Percentiles rank a stretch among this genome's conserved stretches.
These are phyloP conservation scores for Thysanoteuthis rhombus DNA, from an alignment of 2,888 invertebrate species.

Conservation along the genomic window DNA sequence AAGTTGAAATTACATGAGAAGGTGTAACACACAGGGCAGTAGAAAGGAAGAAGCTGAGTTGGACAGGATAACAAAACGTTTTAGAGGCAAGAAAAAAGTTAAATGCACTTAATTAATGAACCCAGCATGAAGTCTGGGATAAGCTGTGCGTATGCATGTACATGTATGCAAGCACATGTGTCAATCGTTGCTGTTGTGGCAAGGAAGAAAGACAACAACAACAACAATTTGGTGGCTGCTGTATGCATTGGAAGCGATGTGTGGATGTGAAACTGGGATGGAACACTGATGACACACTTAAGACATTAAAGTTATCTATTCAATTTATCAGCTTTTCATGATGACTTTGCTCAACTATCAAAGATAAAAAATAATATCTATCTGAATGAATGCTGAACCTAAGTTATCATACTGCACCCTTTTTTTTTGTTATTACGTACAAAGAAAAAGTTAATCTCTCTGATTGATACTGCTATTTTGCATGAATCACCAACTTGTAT, in stretches of 20 bases:
- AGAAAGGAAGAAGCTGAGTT: not conserved
- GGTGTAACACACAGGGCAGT: not conserved
- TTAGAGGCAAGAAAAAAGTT: not conserved
- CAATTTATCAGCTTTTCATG: not conserved
- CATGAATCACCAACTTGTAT: not conserved
- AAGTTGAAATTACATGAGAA: not conserved
- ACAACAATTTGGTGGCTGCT: not conserved
- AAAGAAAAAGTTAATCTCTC: not conserved
- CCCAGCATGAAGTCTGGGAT: not conserved
- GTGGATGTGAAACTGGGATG: not conserved
- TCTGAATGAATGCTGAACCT: not conserved
- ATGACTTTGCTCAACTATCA: not conserved
- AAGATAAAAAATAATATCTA: not conserved
- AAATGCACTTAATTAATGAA: constrained; percentile 12
- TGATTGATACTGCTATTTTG: not conserved
- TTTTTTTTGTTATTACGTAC: not conserved
- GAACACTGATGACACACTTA: not conserved
- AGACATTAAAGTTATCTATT: not conserved
- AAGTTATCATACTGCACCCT: not conserved
- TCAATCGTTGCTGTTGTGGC: not conserved
- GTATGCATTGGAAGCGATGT: not conserved
- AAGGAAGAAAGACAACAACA: too few relatives aligned
- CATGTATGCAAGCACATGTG: not conserved
- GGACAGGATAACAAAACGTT: not conserved
- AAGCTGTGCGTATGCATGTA: not conserved